Base-by-base conservation (phyloP, 2,113 vertebrate species). In the Gallinago jamesoni region DNA sequence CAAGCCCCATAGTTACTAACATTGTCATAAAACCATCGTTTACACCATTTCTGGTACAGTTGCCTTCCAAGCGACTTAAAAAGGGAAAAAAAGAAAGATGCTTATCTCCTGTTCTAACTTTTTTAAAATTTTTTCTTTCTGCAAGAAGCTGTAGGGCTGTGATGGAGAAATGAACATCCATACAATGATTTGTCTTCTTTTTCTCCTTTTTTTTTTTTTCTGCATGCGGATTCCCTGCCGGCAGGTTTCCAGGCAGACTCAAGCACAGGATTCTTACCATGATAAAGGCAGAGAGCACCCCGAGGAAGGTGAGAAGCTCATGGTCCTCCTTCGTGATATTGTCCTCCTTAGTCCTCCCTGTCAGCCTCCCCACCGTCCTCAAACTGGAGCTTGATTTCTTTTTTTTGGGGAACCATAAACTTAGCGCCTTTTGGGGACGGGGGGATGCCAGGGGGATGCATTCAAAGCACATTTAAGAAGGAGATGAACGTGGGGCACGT, bases 221-320 rank as follows among this genome's bases (percentile, higher is more conserved):
- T 10, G 47, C 90, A 39, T 59, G 37, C 95, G 95, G 67, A 77
- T 96, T 90, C 84, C 75, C 23, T 77, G 55, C 17, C 94, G 91
- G 74, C 95, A 99, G 99, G 98, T 98, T 98, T 98, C 97, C 97
- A 99, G 99, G 98, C 99, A 98, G 98, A 98, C 98, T 92, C 99
- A 98, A 97, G 98, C 97, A 20, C 99, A 98, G 97, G 99, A 99
- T 95, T 97, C 98, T 76, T 99, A 99, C 97, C 99, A 99, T 47
- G 99, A 99, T 98, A 99, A 99, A 98, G 98, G 98, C 98, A 98
- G 99, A 98, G 99, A 99, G 50, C 99, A 99, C 96, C 84, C 97
- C 1, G 99, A 99, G 39, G 99, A 99, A 86, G 99, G 99, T 99
- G 98, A 99, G 98, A 84, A 27, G 1, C 2, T 0, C n/a, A 17